Evolutionary conservation across 2,797 vertebrate species (phyloP), one percentile per base, ranked within the genome.

Genomic region (Tachyglossus aculeatus): DNA sequence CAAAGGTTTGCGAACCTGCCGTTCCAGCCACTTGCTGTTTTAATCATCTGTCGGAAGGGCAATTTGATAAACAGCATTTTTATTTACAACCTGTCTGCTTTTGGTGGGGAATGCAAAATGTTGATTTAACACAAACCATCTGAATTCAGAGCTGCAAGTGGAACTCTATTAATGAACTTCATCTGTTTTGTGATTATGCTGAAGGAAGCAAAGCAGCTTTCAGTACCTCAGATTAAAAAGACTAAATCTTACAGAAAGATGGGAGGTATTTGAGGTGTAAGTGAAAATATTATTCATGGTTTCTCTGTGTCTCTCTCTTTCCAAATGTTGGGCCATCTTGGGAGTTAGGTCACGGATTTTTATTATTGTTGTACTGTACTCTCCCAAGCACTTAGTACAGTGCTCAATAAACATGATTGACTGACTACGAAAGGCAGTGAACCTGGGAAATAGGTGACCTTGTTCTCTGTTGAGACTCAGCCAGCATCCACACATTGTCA

Each of bases 91-190:
- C 52, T 63, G 19, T 24, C 52, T 74, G 37, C 48, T 71, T 76
- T 2, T 2, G 45, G 31, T 19, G 37, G 27, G 33, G 62, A 36
- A 71, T 48, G 37, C 62, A 68, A 64, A 71, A 64, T 55, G 80
- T 7, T 38, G 34, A 56, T 77, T 70, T 50, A 59, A 39, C n/a
- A 67, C 22, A 50, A 71, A 70, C 36, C 67, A 72, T 27, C 58
- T 61, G 43, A 56, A 50, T 50, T 74, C 55, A 56, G 56, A 58
- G 53, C 53, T 31, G 24, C 39, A 59, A 63, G 2, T 29, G 57
- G 75, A 52, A 32, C 43, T 40, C 12, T 57, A 74, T 47, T 74
- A 77, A 84, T 67, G 47, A 83, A 81, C 50, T 66, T 59, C 21
- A 8, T 72, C 19, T 37, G 48, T 33, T 80, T 70, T 73, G 9